phyloP scores from a whole-genome alignment of 2,888 invertebrate species.

The Erebia palarica region DNA sequence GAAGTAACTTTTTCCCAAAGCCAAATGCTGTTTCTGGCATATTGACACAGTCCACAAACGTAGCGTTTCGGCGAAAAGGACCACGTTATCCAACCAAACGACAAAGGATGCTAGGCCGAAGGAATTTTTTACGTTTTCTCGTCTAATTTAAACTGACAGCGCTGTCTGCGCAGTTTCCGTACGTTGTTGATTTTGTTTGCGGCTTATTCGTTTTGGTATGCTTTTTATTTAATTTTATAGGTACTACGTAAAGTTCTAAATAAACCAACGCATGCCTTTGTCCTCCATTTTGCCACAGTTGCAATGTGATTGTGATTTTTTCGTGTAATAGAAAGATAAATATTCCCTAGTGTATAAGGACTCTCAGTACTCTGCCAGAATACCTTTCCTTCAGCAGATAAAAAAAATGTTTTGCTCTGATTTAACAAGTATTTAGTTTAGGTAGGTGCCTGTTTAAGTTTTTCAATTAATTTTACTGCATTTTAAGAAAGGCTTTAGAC shows the following conservation, averaged over 20 bases:
- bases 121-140: slow-evolving; percentile 8
- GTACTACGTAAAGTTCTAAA: background rate
- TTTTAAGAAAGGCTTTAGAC: too few relatives aligned
- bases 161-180: slow-evolving; percentile 24
- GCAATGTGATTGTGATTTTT: too few relatives aligned
- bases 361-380: too few relatives aligned
- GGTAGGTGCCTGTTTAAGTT: too few relatives aligned
- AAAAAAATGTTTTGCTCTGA: too few relatives aligned
- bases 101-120: background rate
- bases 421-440: too few relatives aligned
- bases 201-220: background rate
- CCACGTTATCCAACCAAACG: slow-evolving; percentile 8
- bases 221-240: background rate
- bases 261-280: background rate
- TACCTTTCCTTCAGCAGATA: too few relatives aligned
- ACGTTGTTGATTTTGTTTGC: slow-evolving; percentile 14
- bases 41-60: slow-evolving; percentile 24
- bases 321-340: too few relatives aligned
- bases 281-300: background rate
- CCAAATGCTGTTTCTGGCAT: slow-evolving; percentile 15
- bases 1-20: slow-evolving; percentile 7
- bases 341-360: too few relatives aligned
- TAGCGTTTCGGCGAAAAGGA: slow-evolving; percentile 6
- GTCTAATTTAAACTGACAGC: slow-evolving; percentile 29
- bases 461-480: too few relatives aligned